Evolutionary conservation across 2,113 vertebrate genomes (phyloP).

Genomic region (Microcebus tavaratra): DNA sequence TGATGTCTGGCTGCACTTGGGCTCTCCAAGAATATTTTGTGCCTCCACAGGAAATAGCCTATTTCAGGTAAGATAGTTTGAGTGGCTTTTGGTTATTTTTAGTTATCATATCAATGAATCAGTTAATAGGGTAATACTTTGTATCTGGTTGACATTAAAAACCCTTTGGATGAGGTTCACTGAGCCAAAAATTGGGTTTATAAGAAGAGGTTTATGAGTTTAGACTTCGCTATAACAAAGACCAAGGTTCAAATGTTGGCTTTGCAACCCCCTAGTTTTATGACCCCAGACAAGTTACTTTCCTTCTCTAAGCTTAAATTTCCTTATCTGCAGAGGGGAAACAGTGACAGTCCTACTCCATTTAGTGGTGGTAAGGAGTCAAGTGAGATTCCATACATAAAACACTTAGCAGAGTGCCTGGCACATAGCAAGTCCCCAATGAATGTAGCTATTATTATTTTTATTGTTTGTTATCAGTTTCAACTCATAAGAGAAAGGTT

Average conservation of each 20-base stretch:
- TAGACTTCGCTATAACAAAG: not conserved
- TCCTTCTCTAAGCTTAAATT: not conserved
- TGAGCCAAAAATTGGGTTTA: not conserved
- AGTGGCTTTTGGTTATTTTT: not conserved
- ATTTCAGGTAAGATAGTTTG: not conserved
- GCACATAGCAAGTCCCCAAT: not conserved
- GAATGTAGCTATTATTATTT: not conserved
- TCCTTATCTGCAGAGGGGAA: not conserved
- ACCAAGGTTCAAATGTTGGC: not conserved
- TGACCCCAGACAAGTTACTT: not conserved
- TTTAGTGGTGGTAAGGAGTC: not conserved
- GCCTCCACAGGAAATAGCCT: not conserved
- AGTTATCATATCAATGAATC: not conserved
- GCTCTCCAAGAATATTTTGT: not conserved
- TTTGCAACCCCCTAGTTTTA: not conserved
- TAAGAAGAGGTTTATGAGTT: not conserved
- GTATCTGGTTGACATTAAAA: not conserved
- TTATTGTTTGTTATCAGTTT: not conserved
- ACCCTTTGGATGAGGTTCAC: not conserved
- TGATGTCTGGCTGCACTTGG: not conserved
- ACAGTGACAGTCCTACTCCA: not conserved
- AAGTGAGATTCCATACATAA: not conserved
- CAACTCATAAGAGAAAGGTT: not conserved
- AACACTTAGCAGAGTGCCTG: not conserved
- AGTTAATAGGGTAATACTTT: not conserved